Conservation (phyloP, 2,113 vertebrate species). For the Oenanthe oenanthe region DNA sequence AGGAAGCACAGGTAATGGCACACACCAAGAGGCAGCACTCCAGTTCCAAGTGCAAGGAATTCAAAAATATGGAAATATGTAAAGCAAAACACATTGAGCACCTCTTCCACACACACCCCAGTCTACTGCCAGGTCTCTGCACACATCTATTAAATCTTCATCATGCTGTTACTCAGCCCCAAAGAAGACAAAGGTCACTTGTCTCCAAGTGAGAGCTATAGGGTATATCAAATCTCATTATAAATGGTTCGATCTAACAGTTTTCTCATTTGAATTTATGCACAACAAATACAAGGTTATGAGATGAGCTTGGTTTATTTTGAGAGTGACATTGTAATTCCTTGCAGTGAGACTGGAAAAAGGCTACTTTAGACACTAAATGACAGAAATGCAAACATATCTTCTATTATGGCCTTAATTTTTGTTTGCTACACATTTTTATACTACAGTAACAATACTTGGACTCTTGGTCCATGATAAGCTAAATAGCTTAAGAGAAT, state of each 20-base stretch:
- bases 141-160: conserved; percentile 39
- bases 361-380: background rate
- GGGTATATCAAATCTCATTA: conserved; percentile 55
- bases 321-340: background rate
- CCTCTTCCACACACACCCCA: background rate
- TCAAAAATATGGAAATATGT: background rate
- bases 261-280: conserved; percentile 50
- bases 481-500: background rate
- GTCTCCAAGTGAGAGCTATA: conserved; percentile 52
- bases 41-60: background rate
- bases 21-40: background rate
- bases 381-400: background rate
- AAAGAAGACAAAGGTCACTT: conserved; percentile 42
- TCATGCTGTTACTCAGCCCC: background rate
- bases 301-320: background rate
- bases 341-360: background rate
- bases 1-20: background rate
- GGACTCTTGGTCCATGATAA: background rate
- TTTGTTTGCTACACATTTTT: background rate
- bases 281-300: conserved; percentile 37
- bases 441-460: background rate
- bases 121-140: background rate
- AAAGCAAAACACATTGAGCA: background rate
- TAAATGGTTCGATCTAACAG: conserved; percentile 43
- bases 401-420: background rate